Base-by-base conservation (phyloP, 64 coral and sea anemone genomes). In the Montipora cactus region DNA sequence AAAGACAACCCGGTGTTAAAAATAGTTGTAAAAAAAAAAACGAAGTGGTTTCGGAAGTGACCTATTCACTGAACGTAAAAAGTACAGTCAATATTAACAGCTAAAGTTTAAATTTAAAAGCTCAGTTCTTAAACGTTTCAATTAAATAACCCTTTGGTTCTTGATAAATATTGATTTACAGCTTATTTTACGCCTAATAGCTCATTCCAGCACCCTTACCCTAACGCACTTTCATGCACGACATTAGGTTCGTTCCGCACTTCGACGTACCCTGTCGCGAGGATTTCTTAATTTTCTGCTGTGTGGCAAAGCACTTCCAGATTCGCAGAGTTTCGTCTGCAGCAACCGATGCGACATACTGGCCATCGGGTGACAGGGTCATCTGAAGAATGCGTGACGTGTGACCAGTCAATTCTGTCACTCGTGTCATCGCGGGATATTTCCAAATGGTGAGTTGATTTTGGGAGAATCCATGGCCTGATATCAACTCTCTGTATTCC, bases 371-470 rank as follows among this genome's bases (percentile, higher is more conserved):
- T 70, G 97, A 99, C 97, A 99, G 92, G 66, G 88, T 72, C 94
- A 92, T 96, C 77, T 92, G 86, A 19, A 99, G 92, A 76, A 99
- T 87, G 70, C 97, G 94, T 62, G 97, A 93, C 7, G 84, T 79
- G 71, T 99, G 97, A 11, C 94, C 94, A 7, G 78, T 94, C n/a
- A 99, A 45, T 47, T 99, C 97, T 3, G 85, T 87, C 3, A 99
- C 92, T 1, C 95, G 82, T 59, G 97, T 80, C 94, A 99, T 96
- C 8, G 79, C 78, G 0, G 97, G 97, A 57, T 99, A 96, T 87
- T 99, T 99, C 97, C 97, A 99, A 19, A 99, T 94, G 22, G 91
- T 94, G 13, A 99, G 87, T 57, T 99, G 97, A 55, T 96, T 81
- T 58, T 96, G 92, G 9, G 97, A 96, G 67, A 96, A 99, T 37